Percentiles rank a stretch among this genome's conserved stretches.
Conservation (phyloP, 1,140 invertebrate genomes). For the Drosophila pseudoobscura region DNA sequence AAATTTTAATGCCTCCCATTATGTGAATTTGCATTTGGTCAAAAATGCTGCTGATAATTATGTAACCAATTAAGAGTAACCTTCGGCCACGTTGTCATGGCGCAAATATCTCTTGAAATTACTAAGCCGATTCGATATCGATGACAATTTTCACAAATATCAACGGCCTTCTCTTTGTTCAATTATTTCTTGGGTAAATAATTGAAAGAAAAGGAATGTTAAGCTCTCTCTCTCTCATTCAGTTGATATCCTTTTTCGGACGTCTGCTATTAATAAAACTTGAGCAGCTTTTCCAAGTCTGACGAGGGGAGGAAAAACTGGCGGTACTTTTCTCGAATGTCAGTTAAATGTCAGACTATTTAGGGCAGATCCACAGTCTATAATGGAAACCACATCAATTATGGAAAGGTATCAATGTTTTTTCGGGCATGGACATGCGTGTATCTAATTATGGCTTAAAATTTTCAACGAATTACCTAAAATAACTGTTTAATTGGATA, state of each 20-base stretch:
- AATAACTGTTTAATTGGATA: no score
- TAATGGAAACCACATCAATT: no score
- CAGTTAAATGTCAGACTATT: no score
- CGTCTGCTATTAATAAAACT: constrained; percentile 1
- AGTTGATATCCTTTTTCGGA: neutral
- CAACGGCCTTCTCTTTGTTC: neutral
- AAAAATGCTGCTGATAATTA: constrained; percentile 29
- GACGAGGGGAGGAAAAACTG: neutral
- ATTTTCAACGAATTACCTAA: no score
- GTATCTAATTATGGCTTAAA: no score
- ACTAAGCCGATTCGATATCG: constrained; percentile 14
- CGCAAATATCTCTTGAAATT: constrained; percentile 1
- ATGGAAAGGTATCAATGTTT: no score
- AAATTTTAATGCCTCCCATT: constrained; percentile 24
- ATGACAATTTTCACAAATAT: constrained; percentile 10
- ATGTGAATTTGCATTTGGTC: constrained; percentile 3
- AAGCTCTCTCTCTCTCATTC: neutral
- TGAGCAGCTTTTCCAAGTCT: neutral
- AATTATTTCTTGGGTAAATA: no score
- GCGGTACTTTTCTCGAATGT: no score
- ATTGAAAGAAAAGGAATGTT: neutral
- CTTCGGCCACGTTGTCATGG: constrained; percentile 18
- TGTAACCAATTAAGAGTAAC: constrained; percentile 26
- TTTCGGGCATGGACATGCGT: no score
- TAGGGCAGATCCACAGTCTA: no score